Conservation (phyloP, 2,797 vertebrate genomes). For the Takifugu ocellatus region DNA sequence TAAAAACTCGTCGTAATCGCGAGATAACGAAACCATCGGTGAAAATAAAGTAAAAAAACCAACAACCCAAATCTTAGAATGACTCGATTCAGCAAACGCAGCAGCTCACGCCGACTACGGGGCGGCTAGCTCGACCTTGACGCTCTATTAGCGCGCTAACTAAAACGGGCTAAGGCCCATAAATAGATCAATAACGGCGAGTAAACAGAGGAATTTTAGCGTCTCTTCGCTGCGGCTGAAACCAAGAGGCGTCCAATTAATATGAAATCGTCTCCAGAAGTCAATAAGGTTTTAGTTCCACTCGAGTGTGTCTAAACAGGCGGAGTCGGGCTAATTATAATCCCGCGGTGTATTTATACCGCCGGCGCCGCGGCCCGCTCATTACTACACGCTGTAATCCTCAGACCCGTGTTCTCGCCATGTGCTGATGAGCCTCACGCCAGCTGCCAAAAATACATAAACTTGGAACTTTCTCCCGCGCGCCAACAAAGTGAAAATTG, state of each 20-base stretch:
- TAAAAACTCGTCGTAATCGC: too few species aligned
- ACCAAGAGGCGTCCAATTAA: conserved; percentile 65
- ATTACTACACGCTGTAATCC: conserved; percentile 63
- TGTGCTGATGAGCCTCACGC: conserved; percentile 55
- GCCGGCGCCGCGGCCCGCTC: conserved; percentile 62
- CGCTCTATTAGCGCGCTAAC: background rate
- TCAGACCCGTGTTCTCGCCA: conserved; percentile 51
- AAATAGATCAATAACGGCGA: conserved; percentile 17
- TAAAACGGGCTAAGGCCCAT: background rate
- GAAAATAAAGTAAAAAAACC: too few species aligned
- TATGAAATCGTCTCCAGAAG: conserved; percentile 70
- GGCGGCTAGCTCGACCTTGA: too few species aligned
- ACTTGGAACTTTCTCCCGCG: conserved; percentile 21
- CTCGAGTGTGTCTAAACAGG: conserved; percentile 62
- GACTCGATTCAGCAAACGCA: too few species aligned
- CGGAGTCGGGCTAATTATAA: conserved; percentile 71
- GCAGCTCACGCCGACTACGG: too few species aligned
- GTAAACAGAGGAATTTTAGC: conserved; percentile 2
- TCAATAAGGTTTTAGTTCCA: conserved; percentile 73
- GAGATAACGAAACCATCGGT: too few species aligned
- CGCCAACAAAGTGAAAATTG: conserved; percentile 39
- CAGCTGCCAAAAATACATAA: conserved; percentile 46
- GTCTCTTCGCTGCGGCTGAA: conserved; percentile 3
- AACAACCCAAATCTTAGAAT: too few species aligned
- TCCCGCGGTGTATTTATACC: conserved; percentile 67